phyloP scores from a whole-genome alignment of 2,113 vertebrate species.

The Rhinopithecus roxellana region DNA sequence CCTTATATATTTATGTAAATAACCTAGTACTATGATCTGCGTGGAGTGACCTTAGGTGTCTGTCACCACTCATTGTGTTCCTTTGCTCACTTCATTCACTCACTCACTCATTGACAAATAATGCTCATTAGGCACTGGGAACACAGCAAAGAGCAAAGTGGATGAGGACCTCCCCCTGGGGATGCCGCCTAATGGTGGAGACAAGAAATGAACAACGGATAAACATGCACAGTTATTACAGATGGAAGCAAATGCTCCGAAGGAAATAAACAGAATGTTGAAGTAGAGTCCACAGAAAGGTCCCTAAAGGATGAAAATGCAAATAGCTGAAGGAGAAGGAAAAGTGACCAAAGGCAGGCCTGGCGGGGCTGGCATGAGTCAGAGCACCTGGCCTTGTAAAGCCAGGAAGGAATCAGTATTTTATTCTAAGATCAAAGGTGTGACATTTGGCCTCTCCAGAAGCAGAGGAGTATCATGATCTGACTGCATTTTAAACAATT shows the following conservation, averaged over 20 bases:
- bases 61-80: neutral
- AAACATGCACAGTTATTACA: accelerated
- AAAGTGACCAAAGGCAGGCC: neutral
- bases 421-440: neutral
- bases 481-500: neutral
- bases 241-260: neutral
- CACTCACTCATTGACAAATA: neutral
- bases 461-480: neutral
- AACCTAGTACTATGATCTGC: neutral
- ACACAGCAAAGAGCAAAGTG: neutral
- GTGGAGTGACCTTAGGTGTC: neutral
- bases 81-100: neutral
- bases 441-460: neutral
- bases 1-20: neutral
- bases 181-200: neutral
- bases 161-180: neutral
- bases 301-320: neutral
- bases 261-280: neutral
- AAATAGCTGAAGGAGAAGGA: neutral
- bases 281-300: neutral
- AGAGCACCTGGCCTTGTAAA: neutral
- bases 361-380: neutral
- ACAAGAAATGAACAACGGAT: neutral
- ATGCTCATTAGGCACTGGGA: accelerated
- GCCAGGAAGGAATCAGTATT: neutral